These are phyloP conservation scores for Grantiella picta DNA, from an alignment of 2,113 vertebrate species.

Conservation along the genomic window DNA sequence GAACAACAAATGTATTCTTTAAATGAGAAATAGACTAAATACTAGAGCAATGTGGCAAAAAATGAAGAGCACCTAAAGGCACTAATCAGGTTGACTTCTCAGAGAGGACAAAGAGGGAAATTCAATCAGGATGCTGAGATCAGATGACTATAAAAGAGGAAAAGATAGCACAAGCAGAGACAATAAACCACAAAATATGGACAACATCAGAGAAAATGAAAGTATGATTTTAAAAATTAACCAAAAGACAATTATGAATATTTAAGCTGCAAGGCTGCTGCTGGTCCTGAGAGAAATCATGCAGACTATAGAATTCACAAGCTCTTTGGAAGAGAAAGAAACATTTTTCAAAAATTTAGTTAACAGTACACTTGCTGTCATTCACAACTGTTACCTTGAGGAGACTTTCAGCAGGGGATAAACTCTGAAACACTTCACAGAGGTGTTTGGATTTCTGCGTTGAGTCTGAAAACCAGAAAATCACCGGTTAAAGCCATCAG, in stretches of 20 bases:
- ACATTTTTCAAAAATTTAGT: conserved; percentile 21
- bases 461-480: conserved; percentile 73
- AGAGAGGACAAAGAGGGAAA: neutral
- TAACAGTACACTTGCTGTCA: conserved; percentile 26
- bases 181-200: neutral
- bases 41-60: neutral
- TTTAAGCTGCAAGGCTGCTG: neutral
- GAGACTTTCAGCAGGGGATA: conserved; percentile 55
- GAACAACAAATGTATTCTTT: neutral
- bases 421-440: conserved; percentile 54
- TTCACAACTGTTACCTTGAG: conserved; percentile 69
- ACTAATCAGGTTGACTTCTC: neutral
- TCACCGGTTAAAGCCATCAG: conserved; percentile 72
- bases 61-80: neutral
- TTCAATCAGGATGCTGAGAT: neutral
- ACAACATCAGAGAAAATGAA: neutral
- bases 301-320: neutral
- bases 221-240: neutral
- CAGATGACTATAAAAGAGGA: neutral
- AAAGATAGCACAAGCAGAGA: neutral
- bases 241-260: neutral
- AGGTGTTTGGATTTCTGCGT: conserved; percentile 35
- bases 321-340: conserved; percentile 25
- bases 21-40: neutral
- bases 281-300: neutral